Conservation (phyloP, 1,140 invertebrate genomes). For the Drosophila punjabiensis region DNA sequence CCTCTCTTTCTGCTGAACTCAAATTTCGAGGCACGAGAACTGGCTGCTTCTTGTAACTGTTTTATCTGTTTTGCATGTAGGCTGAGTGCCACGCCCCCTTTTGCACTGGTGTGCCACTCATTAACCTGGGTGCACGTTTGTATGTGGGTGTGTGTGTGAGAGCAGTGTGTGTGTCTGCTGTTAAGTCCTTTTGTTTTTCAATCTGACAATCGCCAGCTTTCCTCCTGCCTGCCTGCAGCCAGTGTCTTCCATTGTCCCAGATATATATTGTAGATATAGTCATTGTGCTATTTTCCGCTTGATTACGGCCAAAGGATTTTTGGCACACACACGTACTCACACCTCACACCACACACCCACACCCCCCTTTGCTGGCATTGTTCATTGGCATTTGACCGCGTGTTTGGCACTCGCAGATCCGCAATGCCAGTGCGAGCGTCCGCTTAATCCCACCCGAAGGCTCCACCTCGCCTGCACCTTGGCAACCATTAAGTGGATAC, state of each 20-base stretch:
- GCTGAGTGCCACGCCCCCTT: conserved; percentile 36
- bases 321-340: conserved; percentile 54
- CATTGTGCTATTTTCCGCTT: conserved; percentile 84
- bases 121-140: conserved; percentile 58
- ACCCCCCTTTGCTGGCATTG: conserved; percentile 39
- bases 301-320: conserved; percentile 80
- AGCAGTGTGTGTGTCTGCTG: conserved; percentile 29
- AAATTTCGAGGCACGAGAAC: not conserved
- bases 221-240: conserved; percentile 37
- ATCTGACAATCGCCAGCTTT: conserved; percentile 68
- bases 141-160: not conserved
- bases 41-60: conserved; percentile 75
- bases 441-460: conserved; percentile 26
- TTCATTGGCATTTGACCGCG: conserved; percentile 74
- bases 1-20: not conserved
- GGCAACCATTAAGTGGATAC: conserved; percentile 82
- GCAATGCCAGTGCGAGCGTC: conserved; percentile 2
- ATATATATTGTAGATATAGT: conserved; percentile 84
- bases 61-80: conserved; percentile 80
- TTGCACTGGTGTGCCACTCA: conserved; percentile 45
- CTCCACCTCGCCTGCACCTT: conserved; percentile 57
- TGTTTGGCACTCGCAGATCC: conserved; percentile 69
- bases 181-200: conserved; percentile 72
- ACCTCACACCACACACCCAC: conserved; percentile 5
- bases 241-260: conserved; percentile 67